phyloP scores from a whole-genome alignment of 2,888 invertebrate genomes.

The Nephrocerus scutellatus region DNA sequence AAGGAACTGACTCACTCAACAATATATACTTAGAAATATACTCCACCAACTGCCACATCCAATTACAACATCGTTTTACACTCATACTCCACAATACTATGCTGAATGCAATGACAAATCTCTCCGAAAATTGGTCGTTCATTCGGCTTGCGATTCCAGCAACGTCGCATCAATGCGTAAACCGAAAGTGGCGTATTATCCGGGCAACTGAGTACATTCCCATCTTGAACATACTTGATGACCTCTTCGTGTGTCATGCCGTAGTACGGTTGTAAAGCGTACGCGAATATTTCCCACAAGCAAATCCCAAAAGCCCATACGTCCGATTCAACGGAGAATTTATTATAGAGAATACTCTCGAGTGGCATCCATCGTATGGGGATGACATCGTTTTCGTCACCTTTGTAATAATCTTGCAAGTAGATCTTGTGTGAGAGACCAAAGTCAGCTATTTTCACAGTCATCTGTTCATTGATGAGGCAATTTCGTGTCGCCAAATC shows the following conservation, averaged over 20 bases:
- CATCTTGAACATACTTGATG: constrained; percentile 87
- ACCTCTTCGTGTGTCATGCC: constrained; percentile 97
- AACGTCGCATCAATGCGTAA: constrained; percentile 88
- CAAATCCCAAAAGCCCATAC: constrained; percentile 97
- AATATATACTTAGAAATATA: no score
- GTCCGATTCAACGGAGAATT: constrained; percentile 92
- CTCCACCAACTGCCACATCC: no score
- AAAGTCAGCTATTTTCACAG: constrained; percentile 96
- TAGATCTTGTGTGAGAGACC: constrained; percentile 94
- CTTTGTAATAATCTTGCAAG: constrained; percentile 90
- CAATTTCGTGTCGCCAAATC: constrained; percentile 95
- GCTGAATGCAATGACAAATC: constrained; percentile 71
- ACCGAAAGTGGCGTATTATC: constrained; percentile 81
- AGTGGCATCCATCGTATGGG: constrained; percentile 98
- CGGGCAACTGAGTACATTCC: constrained; percentile 82
- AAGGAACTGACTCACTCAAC: no score
- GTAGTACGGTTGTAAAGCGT: constrained; percentile 92
- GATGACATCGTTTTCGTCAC: constrained; percentile 90
- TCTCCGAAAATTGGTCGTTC: constrained; percentile 80
- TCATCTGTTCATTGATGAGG: constrained; percentile 86
- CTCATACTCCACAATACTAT: constrained; percentile 50
- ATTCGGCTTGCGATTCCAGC: constrained; percentile 83
- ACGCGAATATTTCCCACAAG: constrained; percentile 95
- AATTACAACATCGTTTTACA: constrained; percentile 44
- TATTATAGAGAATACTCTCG: constrained; percentile 92